phyloP scores from a whole-genome alignment of 2,888 invertebrate species.

The Mimumesa dahlbomi region DNA sequence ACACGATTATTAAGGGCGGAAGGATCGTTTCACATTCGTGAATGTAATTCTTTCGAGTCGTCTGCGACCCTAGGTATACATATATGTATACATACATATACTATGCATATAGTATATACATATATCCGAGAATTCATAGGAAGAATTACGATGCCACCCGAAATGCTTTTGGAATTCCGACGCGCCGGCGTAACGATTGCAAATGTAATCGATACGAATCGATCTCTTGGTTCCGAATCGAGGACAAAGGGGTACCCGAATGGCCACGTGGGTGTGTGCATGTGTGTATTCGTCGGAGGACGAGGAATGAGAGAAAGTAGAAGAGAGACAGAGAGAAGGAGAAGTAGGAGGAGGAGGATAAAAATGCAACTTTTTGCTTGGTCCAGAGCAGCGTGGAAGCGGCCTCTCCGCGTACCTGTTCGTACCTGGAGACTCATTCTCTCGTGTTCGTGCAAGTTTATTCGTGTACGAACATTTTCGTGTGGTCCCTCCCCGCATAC shows the following conservation, averaged over 20 bases:
- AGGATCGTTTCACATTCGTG: too few relatives aligned
- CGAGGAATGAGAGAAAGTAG: too few relatives aligned
- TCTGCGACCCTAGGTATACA: too few relatives aligned
- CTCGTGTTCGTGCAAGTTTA: constrained; percentile 31
- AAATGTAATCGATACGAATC: constrained; percentile 48
- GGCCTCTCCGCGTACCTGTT: constrained; percentile 63
- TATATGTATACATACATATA: too few relatives aligned
- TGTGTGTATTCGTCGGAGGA: constrained; percentile 5
- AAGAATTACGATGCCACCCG: background rate
- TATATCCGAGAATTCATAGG: background rate
- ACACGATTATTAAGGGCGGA: too few relatives aligned
- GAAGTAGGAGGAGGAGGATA: constrained; percentile 42
- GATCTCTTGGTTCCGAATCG: constrained; percentile 31
- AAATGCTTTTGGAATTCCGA: constrained; percentile 17
- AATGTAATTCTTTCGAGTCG: too few relatives aligned
- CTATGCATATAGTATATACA: background rate
- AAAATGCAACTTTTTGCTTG: constrained; percentile 41
- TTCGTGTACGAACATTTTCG: constrained; percentile 31
- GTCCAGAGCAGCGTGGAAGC: constrained; percentile 34
- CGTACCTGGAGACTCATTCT: constrained; percentile 48
- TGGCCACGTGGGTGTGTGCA: constrained; percentile 29
- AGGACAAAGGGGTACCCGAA: constrained; percentile 41
- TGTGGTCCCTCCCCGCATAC: background rate
- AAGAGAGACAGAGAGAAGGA: too few relatives aligned
- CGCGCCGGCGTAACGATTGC: constrained; percentile 36